Conservation (phyloP, 2,888 invertebrate genomes). For the Sthenelais limicola region DNA sequence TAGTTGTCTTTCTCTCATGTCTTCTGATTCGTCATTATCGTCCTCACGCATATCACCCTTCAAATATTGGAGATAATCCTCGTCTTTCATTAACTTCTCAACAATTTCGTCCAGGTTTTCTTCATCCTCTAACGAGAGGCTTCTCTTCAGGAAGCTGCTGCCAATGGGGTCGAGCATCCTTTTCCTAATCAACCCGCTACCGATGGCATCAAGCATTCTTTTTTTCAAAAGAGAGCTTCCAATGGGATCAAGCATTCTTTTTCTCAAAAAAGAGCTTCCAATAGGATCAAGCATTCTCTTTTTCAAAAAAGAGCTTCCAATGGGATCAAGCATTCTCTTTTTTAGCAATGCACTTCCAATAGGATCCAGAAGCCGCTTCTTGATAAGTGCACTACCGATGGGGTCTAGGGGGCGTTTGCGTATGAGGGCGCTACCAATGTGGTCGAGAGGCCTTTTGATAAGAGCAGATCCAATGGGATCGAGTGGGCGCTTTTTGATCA, state of each 20-base stretch:
- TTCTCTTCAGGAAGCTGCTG: slow-evolving; percentile 14
- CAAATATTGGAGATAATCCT: slow-evolving; percentile 17
- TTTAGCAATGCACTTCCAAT: slow-evolving; percentile 25
- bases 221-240: slow-evolving; percentile 29
- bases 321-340: slow-evolving; percentile 24
- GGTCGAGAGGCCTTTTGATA: slow-evolving; percentile 22
- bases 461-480: slow-evolving; percentile 11
- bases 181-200: slow-evolving; percentile 19
- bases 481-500: slow-evolving; percentile 2
- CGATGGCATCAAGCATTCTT: slow-evolving; percentile 6
- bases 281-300: slow-evolving; percentile 24
- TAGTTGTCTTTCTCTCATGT: slow-evolving; percentile 4
- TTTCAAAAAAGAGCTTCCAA: slow-evolving; percentile 21
- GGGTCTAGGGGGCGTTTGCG: slow-evolving; percentile 25
- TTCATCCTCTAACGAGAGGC: neutral
- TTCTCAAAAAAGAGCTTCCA: slow-evolving; percentile 32
- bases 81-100: slow-evolving; percentile 8
- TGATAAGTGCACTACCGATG: slow-evolving; percentile 24
- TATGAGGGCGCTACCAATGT: slow-evolving; percentile 28
- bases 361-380: slow-evolving; percentile 19
- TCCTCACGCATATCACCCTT: neutral
- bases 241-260: slow-evolving; percentile 23
- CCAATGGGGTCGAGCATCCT: slow-evolving; percentile 31
- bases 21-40: slow-evolving; percentile 3
- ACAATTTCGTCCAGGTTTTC: slow-evolving; percentile 4